Evolutionary conservation across 2,797 vertebrate genomes (phyloP).

Genomic region (Hydrolagus colliei): DNA sequence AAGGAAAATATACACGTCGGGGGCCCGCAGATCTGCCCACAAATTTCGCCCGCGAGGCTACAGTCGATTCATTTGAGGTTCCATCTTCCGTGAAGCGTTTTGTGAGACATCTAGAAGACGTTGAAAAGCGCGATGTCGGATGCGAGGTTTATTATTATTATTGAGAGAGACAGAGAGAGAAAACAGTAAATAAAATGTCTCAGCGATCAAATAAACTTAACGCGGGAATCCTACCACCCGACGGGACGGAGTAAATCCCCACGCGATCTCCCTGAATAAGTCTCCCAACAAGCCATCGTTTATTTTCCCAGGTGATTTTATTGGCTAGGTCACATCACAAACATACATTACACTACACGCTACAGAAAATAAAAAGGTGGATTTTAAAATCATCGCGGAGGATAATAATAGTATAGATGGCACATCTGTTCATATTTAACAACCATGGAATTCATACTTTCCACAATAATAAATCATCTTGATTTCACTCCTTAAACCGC

Average conservation of each 20-base stretch:
- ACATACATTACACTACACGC: conserved; percentile 85
- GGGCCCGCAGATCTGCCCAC: no score
- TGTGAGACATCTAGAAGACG: no score
- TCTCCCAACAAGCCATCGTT: conserved; percentile 42
- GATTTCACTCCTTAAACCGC: conserved; percentile 47
- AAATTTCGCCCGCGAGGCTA: no score
- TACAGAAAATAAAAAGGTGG: conserved; percentile 78
- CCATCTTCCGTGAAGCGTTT: no score
- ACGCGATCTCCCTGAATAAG: neutral
- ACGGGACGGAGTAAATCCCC: neutral
- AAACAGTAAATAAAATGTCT: no score
- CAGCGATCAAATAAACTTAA: no score
- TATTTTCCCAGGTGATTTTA: conserved; percentile 74
- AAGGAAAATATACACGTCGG: no score
- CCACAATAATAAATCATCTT: conserved; percentile 22
- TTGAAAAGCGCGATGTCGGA: no score
- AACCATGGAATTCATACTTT: conserved; percentile 34
- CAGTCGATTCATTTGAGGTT: no score
- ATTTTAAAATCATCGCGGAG: conserved; percentile 79
- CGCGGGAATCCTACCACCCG: no score
- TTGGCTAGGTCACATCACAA: conserved; percentile 85
- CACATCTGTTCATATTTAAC: conserved; percentile 68
- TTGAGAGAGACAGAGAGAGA: no score
- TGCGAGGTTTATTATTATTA: no score
- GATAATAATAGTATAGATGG: conserved; percentile 94